Conservation (phyloP, 2,113 vertebrate species). For the Callocephalon fimbriatum region DNA sequence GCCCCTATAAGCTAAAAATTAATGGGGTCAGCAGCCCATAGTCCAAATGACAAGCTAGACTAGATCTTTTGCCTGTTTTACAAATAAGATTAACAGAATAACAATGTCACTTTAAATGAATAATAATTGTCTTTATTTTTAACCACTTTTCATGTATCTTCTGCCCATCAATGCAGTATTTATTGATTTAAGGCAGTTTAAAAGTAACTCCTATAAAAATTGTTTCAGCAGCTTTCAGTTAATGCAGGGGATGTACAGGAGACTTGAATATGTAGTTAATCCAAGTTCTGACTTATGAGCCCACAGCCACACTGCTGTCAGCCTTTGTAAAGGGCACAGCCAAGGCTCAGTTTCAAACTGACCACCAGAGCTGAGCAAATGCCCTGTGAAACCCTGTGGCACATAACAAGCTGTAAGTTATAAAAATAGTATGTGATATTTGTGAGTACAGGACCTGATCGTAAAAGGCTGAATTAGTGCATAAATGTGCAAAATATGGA, state of each 20-base stretch:
- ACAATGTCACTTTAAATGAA: not conserved
- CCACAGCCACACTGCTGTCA: not conserved
- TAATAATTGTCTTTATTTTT: not conserved
- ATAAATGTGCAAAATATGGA: conserved; percentile 22
- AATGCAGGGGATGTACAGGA: not conserved
- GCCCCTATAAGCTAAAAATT: not conserved
- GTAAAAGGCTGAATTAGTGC: conserved; percentile 33
- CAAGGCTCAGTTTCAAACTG: not conserved
- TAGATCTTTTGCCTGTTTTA: not conserved
- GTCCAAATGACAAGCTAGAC: not conserved
- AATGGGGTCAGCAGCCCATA: not conserved
- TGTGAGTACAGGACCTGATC: not conserved
- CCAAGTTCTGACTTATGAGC: not conserved
- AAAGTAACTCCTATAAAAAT: not conserved
- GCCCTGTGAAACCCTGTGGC: not conserved
- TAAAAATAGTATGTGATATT: not conserved
- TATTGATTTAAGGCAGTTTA: not conserved
- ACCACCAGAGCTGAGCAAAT: not conserved
- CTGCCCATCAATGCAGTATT: not conserved
- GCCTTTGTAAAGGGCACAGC: not conserved
- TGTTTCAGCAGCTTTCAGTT: not conserved
- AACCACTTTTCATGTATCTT: not conserved
- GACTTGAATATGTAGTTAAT: not conserved
- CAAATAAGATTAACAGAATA: not conserved
- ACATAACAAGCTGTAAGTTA: not conserved